Percentiles rank a stretch among this genome's conserved stretches.
These are phyloP conservation scores for Phyllotis vaccarum DNA, from an alignment of 2,797 vertebrate species.

Conservation along the genomic window DNA sequence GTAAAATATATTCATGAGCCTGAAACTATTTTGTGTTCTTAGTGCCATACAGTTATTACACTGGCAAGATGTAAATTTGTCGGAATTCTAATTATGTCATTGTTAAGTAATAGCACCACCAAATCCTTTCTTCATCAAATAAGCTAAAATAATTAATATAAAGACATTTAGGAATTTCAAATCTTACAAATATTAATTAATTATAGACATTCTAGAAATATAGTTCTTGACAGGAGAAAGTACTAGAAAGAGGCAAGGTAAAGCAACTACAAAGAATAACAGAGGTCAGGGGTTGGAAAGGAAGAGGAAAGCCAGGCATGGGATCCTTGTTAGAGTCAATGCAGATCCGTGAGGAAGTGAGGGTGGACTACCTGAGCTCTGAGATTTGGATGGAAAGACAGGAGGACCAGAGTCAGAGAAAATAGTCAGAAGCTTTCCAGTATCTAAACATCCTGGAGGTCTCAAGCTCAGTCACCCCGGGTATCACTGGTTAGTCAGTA, in stretches of 20 bases:
- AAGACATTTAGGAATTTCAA: not conserved
- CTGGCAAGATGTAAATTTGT: not conserved
- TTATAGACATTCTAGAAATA: not conserved
- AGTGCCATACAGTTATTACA: not conserved
- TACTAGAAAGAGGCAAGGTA: not conserved
- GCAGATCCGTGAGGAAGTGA: not conserved
- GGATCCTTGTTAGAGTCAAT: not conserved
- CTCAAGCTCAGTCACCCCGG: not conserved
- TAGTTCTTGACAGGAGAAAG: not conserved
- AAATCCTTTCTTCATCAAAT: conserved; percentile 39
- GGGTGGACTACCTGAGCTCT: not conserved
- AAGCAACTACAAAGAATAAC: not conserved
- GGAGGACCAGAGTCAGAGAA: not conserved
- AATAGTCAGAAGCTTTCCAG: not conserved
- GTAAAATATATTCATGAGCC: not conserved
- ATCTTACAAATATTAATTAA: not conserved
- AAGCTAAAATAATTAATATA: conserved; percentile 13
- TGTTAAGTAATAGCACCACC: not conserved
- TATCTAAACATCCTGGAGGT: not conserved
- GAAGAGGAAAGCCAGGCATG: not conserved
- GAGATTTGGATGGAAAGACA: not conserved
- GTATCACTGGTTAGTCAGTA: no score
- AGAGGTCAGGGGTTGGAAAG: not conserved
- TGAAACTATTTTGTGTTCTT: not conserved
- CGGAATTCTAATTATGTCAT: not conserved